A percentile compares a stretch with the other conserved stretches of the same genome.
Conservation (phyloP, 2,797 vertebrate genomes). For the Chromis chromis region DNA sequence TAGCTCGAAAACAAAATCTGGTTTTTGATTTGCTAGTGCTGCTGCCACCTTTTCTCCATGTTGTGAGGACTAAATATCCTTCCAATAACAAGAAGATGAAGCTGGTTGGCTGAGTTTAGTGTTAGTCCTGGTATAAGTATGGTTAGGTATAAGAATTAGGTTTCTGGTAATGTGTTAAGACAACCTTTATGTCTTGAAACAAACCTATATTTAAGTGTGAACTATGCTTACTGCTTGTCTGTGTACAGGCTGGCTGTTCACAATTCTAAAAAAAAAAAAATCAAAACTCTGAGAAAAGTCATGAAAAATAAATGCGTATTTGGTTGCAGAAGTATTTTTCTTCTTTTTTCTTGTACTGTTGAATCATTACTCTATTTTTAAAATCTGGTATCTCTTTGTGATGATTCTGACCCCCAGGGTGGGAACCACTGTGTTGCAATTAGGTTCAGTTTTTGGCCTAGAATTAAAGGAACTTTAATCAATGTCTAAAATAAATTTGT, state of each 20-base stretch:
- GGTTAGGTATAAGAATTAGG: background rate
- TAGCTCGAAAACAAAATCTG: background rate
- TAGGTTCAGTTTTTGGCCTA: background rate
- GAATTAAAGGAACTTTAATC: background rate
- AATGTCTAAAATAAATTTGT: background rate
- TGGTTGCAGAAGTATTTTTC: background rate
- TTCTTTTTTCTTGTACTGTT: background rate
- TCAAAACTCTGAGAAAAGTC: background rate
- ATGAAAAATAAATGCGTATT: background rate
- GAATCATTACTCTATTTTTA: background rate
- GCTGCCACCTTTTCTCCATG: background rate
- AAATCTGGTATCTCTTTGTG: background rate
- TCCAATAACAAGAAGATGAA: background rate
- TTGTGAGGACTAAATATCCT: background rate
- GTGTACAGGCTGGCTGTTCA: background rate
- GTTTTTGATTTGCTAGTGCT: background rate
- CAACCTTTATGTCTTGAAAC: background rate
- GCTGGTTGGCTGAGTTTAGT: background rate
- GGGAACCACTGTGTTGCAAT: background rate
- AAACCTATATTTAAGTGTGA: background rate
- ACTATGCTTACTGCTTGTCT: background rate
- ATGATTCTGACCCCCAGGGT: background rate
- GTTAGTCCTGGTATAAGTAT: background rate
- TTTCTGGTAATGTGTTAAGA: background rate
- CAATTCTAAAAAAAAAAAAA: no score